Evolutionary conservation across 2,797 vertebrate genomes (phyloP), one percentile per base, ranked within the genome.

Genomic region (Cynopterus sphinx): DNA sequence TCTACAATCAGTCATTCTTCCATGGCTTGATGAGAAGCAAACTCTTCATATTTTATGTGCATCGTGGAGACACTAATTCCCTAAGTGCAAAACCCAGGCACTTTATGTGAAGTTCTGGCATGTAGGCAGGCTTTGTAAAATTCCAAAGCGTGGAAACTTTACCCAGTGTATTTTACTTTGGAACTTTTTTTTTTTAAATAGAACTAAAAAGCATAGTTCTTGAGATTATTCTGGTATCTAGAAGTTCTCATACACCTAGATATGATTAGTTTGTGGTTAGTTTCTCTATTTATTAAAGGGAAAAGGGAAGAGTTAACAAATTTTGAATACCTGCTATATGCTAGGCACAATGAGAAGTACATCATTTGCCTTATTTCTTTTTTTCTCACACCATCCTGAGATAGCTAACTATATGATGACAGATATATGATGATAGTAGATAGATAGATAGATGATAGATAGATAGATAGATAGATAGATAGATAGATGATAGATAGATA

Each of bases 71-170:
- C 94, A 86, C 46, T 26, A 79, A 94, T 85, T 91, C 91, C 85
- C 87, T 67, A 43, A 87, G 90, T 90, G 77, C 77, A 93, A 71
- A 94, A 87, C 61, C 70, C 91, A 92, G 91, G 89, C 95, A 78
- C 87, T 96, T 92, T 91, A 73, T 95, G 91, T 87, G 93, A 92
- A 87, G 89, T 86, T 87, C 57, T 93, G 93, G 93, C 79, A 53
- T 65, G 93, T 43, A 53, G 46, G 67, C 53, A 63, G 73, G 55
- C 63, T 91, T 90, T 77, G 53, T 79, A 87, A 96, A 97, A 96
- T 94, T 90, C 91, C 91, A 79, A 77, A 90, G 73, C 81, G 22
- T 70, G 87, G 87, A 97, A 96, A 96, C 63, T 79, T 86, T 94
- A 87, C 71, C 67, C 86, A 71, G 68, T 51, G 33, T 24, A 63